These are phyloP conservation scores for Actias luna DNA, from an alignment of 2,888 invertebrate genomes.

Conservation along the genomic window DNA sequence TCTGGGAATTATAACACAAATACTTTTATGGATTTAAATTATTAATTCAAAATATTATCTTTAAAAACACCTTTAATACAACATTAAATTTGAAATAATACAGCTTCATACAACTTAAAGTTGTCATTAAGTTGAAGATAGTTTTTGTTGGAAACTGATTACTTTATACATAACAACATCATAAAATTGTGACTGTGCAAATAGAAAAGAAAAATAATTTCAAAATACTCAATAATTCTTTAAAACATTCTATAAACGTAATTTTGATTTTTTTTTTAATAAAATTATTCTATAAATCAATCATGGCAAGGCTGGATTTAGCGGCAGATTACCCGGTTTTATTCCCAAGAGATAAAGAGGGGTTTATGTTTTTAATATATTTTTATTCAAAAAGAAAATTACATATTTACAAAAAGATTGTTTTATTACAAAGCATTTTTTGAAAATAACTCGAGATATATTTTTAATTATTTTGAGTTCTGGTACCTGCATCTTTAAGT, in stretches of 20 bases:
- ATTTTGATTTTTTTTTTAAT: too few relatives aligned
- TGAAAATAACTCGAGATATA: too few relatives aligned
- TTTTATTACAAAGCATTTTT: too few relatives aligned
- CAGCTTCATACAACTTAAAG: neutral
- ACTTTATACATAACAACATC: neutral
- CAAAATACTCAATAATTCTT: too few relatives aligned
- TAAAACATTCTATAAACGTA: too few relatives aligned
- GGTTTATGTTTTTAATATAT: too few relatives aligned
- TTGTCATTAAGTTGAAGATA: neutral
- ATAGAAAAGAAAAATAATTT: neutral
- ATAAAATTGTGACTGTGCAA: neutral
- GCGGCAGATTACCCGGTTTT: too few relatives aligned
- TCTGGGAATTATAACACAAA: neutral
- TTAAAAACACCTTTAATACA: neutral
- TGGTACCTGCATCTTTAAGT: too few relatives aligned
- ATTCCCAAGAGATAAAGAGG: too few relatives aligned
- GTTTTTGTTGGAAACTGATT: neutral
- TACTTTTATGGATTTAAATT: neutral
- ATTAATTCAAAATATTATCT: neutral
- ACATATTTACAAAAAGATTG: too few relatives aligned
- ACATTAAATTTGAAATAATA: neutral
- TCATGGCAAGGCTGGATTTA: neutral
- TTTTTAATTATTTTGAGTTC: too few relatives aligned
- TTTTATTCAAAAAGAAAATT: too few relatives aligned
- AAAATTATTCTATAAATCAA: neutral